Evolutionary conservation across 92 coral and sea anemone species (phyloP), one percentile per base, ranked within the genome.

Genomic region (Epizoanthus stellaris): DNA sequence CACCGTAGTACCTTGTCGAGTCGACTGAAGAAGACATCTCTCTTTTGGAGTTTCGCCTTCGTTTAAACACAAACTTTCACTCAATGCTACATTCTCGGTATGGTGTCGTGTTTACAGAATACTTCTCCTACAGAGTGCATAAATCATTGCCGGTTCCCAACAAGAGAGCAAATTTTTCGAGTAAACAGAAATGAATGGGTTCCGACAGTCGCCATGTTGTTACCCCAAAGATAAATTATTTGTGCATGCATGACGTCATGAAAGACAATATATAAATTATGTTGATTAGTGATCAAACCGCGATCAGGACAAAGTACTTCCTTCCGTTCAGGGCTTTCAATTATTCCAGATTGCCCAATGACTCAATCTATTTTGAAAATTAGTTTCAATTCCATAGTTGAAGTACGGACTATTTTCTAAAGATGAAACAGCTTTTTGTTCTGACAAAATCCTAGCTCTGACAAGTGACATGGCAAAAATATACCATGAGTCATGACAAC

Each of bases 211-310:
- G 93, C 93, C 93, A 90, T 90, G 68, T 75, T 90, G 85, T 74
- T 77, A 17, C 70, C 60, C 67, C 36, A 30, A 45, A 23, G 19
- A 74, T 90, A 23, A 90, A 90, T 90, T 86, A 90, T 86, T 61
- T 89, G 86, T 81, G 72, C 34, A 40, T 62, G 57, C 70, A 66
- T 90, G 90, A 90, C 93, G 93, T 90, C 84, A 90, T 14, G 72
- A 42, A 79, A 79, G 21, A 40, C 61, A 11, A 43, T 79, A 52
- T 79, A 79, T 62, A 52, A 62, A 62, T 79, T 66, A 79, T 39
- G 43, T 11, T 23, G 25, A 52, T 57, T 57, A 47, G 7, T 49
- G 52, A 73, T 73, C 76, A 38, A 71, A 42, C 47, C 34, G 15
- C 12, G 16, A 42, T 21, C 38, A 52, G 56, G 11, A 52, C 56